These are phyloP conservation scores for Catharus fuscescens DNA, from an alignment of 2,113 vertebrate species.

Conservation along the genomic window DNA sequence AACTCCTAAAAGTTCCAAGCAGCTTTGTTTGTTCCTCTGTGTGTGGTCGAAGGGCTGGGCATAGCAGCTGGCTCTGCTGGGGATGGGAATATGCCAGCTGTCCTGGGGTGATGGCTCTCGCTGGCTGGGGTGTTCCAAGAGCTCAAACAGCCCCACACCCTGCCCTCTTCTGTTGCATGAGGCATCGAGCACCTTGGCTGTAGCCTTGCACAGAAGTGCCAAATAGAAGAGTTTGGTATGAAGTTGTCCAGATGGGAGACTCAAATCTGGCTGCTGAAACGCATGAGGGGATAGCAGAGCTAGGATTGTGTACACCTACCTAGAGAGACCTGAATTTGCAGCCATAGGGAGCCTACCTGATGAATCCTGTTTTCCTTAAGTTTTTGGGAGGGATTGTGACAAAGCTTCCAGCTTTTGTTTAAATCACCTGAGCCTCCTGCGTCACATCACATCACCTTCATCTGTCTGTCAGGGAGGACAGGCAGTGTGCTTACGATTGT, in stretches of 20 bases:
- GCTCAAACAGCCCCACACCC: neutral
- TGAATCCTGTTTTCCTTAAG: neutral
- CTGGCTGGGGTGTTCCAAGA: neutral
- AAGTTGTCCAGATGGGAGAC: neutral
- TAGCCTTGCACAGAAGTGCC: neutral
- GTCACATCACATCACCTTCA: neutral
- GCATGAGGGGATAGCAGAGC: accelerated
- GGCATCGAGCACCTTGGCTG: neutral
- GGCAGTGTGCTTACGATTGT: accelerated
- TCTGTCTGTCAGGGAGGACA: neutral
- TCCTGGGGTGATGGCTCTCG: accelerated
- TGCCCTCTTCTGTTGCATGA: accelerated
- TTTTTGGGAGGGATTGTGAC: neutral
- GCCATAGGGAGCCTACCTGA: neutral
- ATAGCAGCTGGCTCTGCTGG: neutral
- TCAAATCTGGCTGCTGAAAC: neutral
- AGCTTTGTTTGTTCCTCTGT: neutral
- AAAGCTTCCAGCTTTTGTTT: neutral
- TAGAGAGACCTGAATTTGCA: neutral
- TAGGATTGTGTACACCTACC: neutral
- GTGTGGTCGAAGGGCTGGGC: neutral
- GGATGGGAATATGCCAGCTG: neutral
- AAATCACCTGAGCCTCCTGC: neutral
- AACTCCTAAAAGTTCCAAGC: neutral
- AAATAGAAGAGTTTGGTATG: neutral